Percentiles rank a stretch among this genome's conserved stretches.
Evolutionary conservation across 2,797 vertebrate species (phyloP).

Genomic region (Rhabdophis nuchalis): DNA sequence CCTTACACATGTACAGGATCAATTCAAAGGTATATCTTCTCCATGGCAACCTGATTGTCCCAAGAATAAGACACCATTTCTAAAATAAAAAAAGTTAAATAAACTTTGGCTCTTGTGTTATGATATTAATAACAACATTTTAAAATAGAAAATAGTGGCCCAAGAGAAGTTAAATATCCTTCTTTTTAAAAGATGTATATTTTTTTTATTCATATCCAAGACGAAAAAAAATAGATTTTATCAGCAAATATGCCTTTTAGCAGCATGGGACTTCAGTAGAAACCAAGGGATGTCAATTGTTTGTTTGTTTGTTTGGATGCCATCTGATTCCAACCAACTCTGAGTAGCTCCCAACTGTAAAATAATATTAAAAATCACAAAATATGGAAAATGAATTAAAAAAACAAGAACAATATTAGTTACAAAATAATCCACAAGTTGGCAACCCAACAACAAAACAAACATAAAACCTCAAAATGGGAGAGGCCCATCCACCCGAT

Average conservation of each 20-base stretch:
- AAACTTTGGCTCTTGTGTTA: conserved; percentile 45
- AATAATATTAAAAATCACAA: background rate
- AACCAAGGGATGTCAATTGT: background rate
- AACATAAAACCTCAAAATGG: background rate
- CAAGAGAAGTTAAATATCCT: background rate
- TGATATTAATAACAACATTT: conserved; percentile 29
- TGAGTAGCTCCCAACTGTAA: background rate
- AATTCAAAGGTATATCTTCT: conserved; percentile 55
- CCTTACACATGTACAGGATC: conserved; percentile 56
- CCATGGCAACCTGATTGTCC: conserved; percentile 68
- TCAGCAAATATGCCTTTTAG: background rate
- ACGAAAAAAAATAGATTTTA: background rate
- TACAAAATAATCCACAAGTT: background rate
- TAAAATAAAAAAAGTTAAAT: conserved; percentile 50
- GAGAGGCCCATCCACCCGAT: background rate
- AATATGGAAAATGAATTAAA: background rate
- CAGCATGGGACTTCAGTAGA: background rate
- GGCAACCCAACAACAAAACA: background rate
- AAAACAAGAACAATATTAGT: background rate
- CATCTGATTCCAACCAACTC: background rate
- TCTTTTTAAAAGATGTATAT: background rate
- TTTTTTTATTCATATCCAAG: background rate
- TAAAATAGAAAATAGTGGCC: conserved; percentile 21
- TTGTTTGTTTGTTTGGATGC: background rate
- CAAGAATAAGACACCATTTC: conserved; percentile 42